Percentiles rank a stretch among this genome's conserved stretches.
phyloP scores from a whole-genome alignment of 1,140 invertebrate genomes.

The Drosophila pandora region DNA sequence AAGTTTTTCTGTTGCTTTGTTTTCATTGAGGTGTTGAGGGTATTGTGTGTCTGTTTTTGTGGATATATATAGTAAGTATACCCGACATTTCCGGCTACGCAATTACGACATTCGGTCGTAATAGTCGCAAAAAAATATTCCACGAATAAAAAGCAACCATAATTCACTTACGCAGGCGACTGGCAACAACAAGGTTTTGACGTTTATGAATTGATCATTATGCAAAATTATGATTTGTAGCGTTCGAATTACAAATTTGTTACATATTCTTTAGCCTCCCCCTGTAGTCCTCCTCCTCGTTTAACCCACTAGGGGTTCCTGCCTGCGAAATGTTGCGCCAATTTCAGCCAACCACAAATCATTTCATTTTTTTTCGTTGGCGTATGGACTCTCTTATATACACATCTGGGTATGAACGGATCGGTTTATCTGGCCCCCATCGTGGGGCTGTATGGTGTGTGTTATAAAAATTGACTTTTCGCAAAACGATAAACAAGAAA shows the following conservation, averaged over 20 bases:
- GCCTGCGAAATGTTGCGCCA: constrained; percentile 41
- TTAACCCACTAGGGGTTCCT: constrained; percentile 13
- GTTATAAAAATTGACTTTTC: constrained; percentile 79
- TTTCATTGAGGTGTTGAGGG: not conserved
- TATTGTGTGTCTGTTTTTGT: constrained; percentile 16
- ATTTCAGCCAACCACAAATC: constrained; percentile 74
- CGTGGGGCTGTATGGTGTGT: constrained; percentile 23
- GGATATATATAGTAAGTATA: constrained; percentile 4
- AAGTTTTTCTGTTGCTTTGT: constrained; percentile 45
- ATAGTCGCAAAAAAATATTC: constrained; percentile 52
- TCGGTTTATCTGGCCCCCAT: constrained; percentile 47
- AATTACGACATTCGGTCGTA: constrained; percentile 14
- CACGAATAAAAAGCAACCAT: constrained; percentile 51
- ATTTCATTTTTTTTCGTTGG: constrained; percentile 34
- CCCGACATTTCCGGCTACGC: constrained; percentile 24
- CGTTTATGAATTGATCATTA: constrained; percentile 83
- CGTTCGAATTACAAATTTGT: constrained; percentile 83
- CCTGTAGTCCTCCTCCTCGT: constrained; percentile 1
- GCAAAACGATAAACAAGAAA: constrained; percentile 76
- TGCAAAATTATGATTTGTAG: constrained; percentile 82
- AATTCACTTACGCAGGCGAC: constrained; percentile 54
- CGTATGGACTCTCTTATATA: constrained; percentile 16
- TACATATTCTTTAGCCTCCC: constrained; percentile 51
- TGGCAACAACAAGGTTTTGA: constrained; percentile 61
- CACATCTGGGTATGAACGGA: constrained; percentile 30